Base-by-base conservation (phyloP, 2,797 vertebrate genomes). In the Carduelis carduelis region DNA sequence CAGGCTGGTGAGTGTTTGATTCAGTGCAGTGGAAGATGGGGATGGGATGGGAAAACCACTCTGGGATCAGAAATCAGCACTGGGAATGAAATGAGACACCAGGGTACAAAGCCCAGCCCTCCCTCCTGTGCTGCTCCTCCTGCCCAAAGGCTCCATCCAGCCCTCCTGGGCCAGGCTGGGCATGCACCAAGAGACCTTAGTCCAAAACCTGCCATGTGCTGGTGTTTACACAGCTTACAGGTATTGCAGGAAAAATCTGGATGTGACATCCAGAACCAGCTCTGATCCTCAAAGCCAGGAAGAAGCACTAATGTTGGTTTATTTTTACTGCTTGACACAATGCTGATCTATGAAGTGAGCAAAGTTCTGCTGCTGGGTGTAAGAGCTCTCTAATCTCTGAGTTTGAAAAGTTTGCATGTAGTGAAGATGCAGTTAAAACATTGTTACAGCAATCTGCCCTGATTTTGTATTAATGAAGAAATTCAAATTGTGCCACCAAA, bases 61-160 rank as follows among this genome's bases (percentile, higher is more conserved):
- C 22, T 24, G n/a, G 11, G 55, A 34, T 21, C 61, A 64, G 72
- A 70, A 71, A 35, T 32, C 64, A 77, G 28, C 8, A 4, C 18
- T 61, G 0, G 0, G 44, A 23, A 9, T 16, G 50, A 86, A 44
- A 26, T 6, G 43, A 69, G 63, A 50, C 39, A 30, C 7, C 0
- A 0, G 76, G 0, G 0, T 4, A 17, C 46, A 47, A 50, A 28
- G 6, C n/a, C 9, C 19, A 63, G 1, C 44, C 34, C 10, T 79
- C 52, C n/a, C 46, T 35, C 13, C 65, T 53, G 11, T 8, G 11
- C 47, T 56, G 46, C 22, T 84, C 12, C 35, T 60, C 59, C 37
- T 39, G 44, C 61, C 69, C 46, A 27, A 46, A 68, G 23, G 23
- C 8, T 63, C n/a, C 32, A 17, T 12, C 43, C 60, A 43, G 22